These are phyloP conservation scores for honey bee (Apis mellifera) DNA, from an alignment of 1,140 invertebrate genomes.

Conservation along the genomic window Amel_HAv3.1 CM009943.2:4725501-4726000, in stretches of 20 bases:
- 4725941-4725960: no score
- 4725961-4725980: no score
- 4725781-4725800: background rate
- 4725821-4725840: background rate
- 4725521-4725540: background rate
- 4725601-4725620: background rate
- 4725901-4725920: no score
- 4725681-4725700: slow-evolving; percentile 30
- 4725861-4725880: background rate
- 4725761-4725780: slow-evolving; percentile 11
- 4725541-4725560: no score
- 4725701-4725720: slow-evolving; percentile 13
- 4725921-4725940: no score
- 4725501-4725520: slow-evolving; percentile 3
- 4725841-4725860: background rate
- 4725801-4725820: background rate
- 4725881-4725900: no score
- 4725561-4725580: slow-evolving; percentile 33
- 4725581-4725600: slow-evolving; percentile 33
- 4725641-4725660: background rate
- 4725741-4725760: background rate
- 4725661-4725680: background rate
- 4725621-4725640: no score
- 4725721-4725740: no score
- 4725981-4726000: background rate